phyloP scores from a whole-genome alignment of 2,797 vertebrate genomes.

The Phoxinus dragarum region DNA sequence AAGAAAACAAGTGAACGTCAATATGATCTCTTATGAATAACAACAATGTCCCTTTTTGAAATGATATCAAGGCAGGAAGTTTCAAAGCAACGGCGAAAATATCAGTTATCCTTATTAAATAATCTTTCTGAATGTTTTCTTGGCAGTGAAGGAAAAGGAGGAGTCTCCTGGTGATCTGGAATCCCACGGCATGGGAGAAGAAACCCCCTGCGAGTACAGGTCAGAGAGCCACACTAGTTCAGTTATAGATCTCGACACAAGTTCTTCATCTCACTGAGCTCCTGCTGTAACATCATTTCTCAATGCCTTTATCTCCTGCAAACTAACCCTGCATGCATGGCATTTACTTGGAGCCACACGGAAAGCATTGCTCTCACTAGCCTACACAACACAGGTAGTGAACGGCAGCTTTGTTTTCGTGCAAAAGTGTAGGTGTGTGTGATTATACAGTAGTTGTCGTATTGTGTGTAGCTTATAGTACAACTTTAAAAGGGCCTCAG shows the following conservation, averaged over 20 bases:
- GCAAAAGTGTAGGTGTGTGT: constrained; percentile 9
- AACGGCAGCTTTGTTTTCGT: constrained; percentile 4
- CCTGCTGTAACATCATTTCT: constrained; percentile 62
- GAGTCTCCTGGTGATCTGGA: constrained; percentile 86
- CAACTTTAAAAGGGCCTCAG: neutral
- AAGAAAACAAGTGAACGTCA: neutral
- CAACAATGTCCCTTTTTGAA: constrained; percentile 2
- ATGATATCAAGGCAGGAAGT: constrained; percentile 15
- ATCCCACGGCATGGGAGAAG: constrained; percentile 85
- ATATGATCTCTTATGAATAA: neutral
- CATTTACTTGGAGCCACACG: constrained; percentile 70
- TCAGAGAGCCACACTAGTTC: constrained; percentile 68
- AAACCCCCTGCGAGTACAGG: constrained; percentile 93
- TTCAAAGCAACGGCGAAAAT: neutral
- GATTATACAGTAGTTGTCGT: neutral
- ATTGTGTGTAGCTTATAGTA: neutral
- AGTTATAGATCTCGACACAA: constrained; percentile 2
- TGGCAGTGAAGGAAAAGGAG: constrained; percentile 94
- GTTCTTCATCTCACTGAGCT: constrained; percentile 49
- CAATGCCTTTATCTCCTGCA: constrained; percentile 69
- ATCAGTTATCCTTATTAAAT: neutral
- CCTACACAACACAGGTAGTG: constrained; percentile 46
- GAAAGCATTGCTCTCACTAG: constrained; percentile 69
- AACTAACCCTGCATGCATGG: constrained; percentile 69
- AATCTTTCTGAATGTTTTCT: neutral